A percentile compares a stretch with the other conserved stretches of the same genome.
phyloP scores from a whole-genome alignment of 2,888 invertebrate species.

The Nephrotoma flavescens region DNA sequence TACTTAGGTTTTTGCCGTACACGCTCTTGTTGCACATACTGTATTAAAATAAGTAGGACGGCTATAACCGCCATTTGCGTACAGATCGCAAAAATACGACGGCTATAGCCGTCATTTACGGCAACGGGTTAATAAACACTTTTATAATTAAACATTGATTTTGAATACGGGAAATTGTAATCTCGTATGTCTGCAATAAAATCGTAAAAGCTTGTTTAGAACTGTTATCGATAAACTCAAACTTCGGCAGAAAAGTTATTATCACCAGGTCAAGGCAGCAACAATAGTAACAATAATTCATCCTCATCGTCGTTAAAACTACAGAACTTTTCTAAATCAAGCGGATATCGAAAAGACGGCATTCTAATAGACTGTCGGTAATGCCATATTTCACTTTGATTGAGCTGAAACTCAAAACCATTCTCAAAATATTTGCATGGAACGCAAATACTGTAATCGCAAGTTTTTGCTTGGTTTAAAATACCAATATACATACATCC shows the following conservation, averaged over 20 bases:
- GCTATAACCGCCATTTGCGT: no score
- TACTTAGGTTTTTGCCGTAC: no score
- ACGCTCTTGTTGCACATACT: no score
- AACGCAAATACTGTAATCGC: constrained; percentile 13
- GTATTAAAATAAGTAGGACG: no score
- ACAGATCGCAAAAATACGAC: no score
- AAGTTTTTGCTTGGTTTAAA: background rate
- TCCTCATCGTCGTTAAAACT: background rate
- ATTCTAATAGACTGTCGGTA: background rate
- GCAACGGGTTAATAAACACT: no score
- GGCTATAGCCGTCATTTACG: no score
- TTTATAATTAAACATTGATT: background rate
- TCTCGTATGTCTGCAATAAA: constrained; percentile 26
- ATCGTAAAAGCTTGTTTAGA: constrained; percentile 61
- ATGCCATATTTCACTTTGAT: constrained; percentile 7
- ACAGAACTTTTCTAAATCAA: constrained; percentile 15
- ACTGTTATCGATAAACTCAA: constrained; percentile 76
- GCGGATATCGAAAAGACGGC: constrained; percentile 12
- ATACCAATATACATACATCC: background rate
- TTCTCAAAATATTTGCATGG: constrained; percentile 61
- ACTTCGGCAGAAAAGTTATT: constrained; percentile 13
- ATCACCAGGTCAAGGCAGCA: background rate
- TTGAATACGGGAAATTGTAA: background rate
- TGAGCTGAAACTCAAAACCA: constrained; percentile 26
- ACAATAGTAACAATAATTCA: background rate